These are phyloP conservation scores for Cenopis cana DNA, from an alignment of 2,888 invertebrate species.

Conservation along the genomic window DNA sequence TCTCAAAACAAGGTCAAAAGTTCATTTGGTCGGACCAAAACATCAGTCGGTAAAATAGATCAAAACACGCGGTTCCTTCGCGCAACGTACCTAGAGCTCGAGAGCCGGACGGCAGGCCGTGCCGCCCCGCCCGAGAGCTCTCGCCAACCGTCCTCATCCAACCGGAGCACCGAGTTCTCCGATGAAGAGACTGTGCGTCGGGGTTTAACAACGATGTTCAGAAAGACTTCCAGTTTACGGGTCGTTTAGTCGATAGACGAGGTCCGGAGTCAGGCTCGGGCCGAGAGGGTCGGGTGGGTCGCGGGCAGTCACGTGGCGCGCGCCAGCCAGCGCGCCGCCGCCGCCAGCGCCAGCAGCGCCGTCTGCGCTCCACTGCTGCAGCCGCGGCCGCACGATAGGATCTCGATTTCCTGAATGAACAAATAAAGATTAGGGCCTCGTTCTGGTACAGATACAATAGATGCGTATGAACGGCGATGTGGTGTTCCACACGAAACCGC, in stretches of 20 bases:
- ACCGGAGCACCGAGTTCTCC: slow-evolving; percentile 17
- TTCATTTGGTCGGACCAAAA: slow-evolving; percentile 85
- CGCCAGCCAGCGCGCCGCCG: slow-evolving; percentile 55
- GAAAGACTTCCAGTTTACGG: slow-evolving; percentile 11
- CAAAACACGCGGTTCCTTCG: slow-evolving; percentile 67
- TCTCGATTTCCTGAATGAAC: slow-evolving; percentile 86
- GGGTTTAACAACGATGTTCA: not conserved
- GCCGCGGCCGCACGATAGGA: slow-evolving; percentile 86
- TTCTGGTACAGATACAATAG: not conserved
- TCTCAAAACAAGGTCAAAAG: slow-evolving; percentile 81
- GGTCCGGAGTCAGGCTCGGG: slow-evolving; percentile 6
- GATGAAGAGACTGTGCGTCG: slow-evolving; percentile 5
- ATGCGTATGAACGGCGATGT: too few species aligned
- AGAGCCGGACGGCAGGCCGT: slow-evolving; percentile 44
- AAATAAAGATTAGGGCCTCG: not conserved
- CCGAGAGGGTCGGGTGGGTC: slow-evolving; percentile 45
- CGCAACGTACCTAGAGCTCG: slow-evolving; percentile 52
- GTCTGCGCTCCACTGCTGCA: slow-evolving; percentile 59
- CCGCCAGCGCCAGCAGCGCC: slow-evolving; percentile 58
- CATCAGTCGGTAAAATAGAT: slow-evolving; percentile 83
- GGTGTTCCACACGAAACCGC: too few species aligned
- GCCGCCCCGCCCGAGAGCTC: slow-evolving; percentile 13
- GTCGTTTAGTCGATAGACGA: slow-evolving; percentile 12
- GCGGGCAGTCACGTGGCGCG: slow-evolving; percentile 74
- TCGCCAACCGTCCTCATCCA: slow-evolving; percentile 10